Percentiles rank a stretch among this genome's conserved stretches.
These are phyloP conservation scores for Xestobium rufovillosum DNA, from an alignment of 2,888 invertebrate species.

Conservation along the genomic window DNA sequence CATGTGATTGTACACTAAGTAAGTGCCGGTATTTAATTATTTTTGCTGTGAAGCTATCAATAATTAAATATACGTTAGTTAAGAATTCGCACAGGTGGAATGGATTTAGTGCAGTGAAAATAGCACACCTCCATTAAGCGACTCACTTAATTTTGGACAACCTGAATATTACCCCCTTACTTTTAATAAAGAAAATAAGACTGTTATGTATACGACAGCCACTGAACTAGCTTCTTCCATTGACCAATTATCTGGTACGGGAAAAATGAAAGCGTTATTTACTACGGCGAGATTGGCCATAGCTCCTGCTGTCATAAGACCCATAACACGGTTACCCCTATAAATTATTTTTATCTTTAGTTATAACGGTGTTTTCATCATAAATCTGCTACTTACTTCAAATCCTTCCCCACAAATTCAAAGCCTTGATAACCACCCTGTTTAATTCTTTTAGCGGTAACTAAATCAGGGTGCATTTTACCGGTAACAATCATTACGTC, in stretches of 20 bases:
- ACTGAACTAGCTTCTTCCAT: constrained; percentile 51
- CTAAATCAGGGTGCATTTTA: no score
- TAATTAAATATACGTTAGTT: no score
- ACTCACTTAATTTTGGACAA: not conserved
- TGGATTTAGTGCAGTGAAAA: no score
- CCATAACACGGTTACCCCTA: constrained; percentile 38
- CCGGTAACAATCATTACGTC: not conserved
- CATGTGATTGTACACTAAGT: no score
- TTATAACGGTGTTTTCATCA: no score
- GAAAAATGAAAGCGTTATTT: constrained; percentile 42
- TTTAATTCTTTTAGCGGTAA: no score
- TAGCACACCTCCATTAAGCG: no score
- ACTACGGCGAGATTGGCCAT: constrained; percentile 48
- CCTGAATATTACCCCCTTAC: constrained; percentile 6
- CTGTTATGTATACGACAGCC: constrained; percentile 50
- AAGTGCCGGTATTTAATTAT: no score
- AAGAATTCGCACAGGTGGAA: no score
- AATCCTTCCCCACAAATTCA: not conserved
- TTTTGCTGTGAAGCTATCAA: no score
- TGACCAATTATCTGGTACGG: constrained; percentile 47
- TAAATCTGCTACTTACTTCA: not conserved
- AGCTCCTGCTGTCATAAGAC: constrained; percentile 44
- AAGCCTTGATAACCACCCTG: not conserved
- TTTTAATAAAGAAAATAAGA: constrained; percentile 10
- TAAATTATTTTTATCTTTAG: no score